Evolutionary conservation across 2,113 vertebrate species (phyloP), one percentile per base, ranked within the genome.

Genomic region (Aptenodytes patagonicus): DNA sequence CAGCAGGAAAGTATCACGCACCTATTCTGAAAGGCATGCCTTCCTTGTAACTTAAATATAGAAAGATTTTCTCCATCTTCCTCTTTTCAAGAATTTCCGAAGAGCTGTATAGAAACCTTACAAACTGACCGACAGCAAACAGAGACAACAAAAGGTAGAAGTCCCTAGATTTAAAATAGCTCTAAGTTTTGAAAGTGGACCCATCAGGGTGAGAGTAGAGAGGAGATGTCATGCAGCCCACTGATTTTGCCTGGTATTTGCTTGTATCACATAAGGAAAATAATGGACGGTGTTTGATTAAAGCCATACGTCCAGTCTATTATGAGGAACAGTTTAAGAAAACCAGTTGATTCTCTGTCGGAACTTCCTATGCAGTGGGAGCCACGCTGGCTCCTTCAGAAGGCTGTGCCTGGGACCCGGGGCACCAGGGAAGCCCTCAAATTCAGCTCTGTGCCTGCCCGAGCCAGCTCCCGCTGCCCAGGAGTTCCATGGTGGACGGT

Each of bases 381-480:
- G 55, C 14, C 24, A 47, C 31, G 42, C 5, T 57, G 16, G 10
- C 46, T 78, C 28, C 55, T 66, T 81, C 18, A 66, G 72, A 62
- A 70, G 32, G 40, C 77, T 61, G 29, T 46, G 51, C 34, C 46
- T 44, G 24, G 16, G 20, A 42, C 16, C 21, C 13, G 1, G 10
- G 9, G 28, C 51, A 55, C 65, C 11, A 60, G 4, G 17, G 24
- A 52, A 65, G 36, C 34, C 54, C 69, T 25, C 26, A 28, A 18
- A 47, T 38, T 42, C 47, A 75, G 38, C 29, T 65, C 52, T 5
- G 6, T 46, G 47, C 25, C 24, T 0, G 0, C 36, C 61, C 3
- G 1, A 58, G 61, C 16, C 75, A 46, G 49, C 9, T 84, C 25
- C 40, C 52, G 38, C 78, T 82, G 60, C 60, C 19, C 29, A 4